phyloP scores from a whole-genome alignment of 2,888 invertebrate species.

The Hetaerina titia region DNA sequence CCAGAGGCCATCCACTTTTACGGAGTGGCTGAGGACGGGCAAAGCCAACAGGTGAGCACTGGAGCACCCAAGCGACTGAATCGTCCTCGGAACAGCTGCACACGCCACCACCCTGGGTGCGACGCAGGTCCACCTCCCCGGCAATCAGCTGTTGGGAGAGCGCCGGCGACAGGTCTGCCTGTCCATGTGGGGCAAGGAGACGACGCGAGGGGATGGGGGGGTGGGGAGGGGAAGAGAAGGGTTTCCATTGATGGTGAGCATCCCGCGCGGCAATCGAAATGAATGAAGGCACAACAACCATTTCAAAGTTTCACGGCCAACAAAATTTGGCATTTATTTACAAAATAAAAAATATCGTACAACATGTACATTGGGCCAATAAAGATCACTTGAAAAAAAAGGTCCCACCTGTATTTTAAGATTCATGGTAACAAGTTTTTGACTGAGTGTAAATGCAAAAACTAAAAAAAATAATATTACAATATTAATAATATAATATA shows the following conservation, averaged over 20 bases:
- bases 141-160: slow-evolving; percentile 36
- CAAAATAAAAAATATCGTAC: slow-evolving; percentile 66
- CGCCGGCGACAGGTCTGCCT: background rate
- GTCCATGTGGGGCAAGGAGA: background rate
- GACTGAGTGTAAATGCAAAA: slow-evolving; percentile 66
- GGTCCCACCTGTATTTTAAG: slow-evolving; percentile 65
- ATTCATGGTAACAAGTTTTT: slow-evolving; percentile 66
- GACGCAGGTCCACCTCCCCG: background rate
- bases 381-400: slow-evolving; percentile 64
- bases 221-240: no score
- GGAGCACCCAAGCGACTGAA: background rate
- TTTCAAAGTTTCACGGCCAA: slow-evolving; percentile 60
- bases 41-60: background rate
- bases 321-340: slow-evolving; percentile 66
- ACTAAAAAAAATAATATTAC: slow-evolving; percentile 67
- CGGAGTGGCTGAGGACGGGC: background rate
- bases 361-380: slow-evolving; percentile 66
- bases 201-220: background rate
- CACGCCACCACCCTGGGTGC: background rate
- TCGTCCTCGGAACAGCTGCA: background rate
- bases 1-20: background rate
- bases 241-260: background rate
- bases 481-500: slow-evolving; percentile 66
- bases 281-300: background rate
- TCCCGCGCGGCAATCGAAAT: background rate